A percentile compares a stretch with the other conserved stretches of the same genome.
These are phyloP conservation scores for Otis tarda DNA, from an alignment of 2,113 vertebrate species.

Conservation along the genomic window DNA sequence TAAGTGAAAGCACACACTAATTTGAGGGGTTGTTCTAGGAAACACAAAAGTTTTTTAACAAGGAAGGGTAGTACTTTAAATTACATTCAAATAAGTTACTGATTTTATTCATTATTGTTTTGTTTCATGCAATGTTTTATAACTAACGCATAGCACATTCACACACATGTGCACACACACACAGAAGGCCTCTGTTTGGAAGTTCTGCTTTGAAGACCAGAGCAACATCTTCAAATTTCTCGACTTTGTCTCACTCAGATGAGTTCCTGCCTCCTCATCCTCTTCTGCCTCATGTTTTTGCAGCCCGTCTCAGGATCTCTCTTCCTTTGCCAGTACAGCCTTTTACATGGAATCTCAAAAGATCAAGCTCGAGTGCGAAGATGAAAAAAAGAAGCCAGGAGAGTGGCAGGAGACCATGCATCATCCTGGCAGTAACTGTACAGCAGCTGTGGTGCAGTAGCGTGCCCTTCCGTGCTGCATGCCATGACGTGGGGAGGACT, in stretches of 20 bases:
- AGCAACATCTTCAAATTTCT: neutral
- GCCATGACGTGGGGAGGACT: too few species aligned
- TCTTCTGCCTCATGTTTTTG: neutral
- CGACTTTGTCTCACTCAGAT: neutral
- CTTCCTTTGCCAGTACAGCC: neutral
- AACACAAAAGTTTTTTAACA: neutral
- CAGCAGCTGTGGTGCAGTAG: neutral
- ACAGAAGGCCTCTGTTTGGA: neutral
- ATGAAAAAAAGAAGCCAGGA: neutral
- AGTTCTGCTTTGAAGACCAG: neutral
- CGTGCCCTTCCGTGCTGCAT: accelerated
- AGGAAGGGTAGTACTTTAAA: neutral
- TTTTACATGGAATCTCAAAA: neutral
- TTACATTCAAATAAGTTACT: neutral
- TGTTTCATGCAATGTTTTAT: neutral
- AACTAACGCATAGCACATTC: neutral
- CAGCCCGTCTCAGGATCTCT: neutral
- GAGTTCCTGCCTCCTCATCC: neutral
- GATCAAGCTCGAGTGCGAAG: neutral
- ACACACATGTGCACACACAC: neutral
- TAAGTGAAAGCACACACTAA: neutral
- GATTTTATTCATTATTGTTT: neutral
- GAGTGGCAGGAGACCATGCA: neutral
- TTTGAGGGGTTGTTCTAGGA: neutral
- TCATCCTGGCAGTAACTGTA: neutral